Base-by-base conservation (phyloP, 2,797 vertebrate genomes). In the Eulemur rubriventer region DNA sequence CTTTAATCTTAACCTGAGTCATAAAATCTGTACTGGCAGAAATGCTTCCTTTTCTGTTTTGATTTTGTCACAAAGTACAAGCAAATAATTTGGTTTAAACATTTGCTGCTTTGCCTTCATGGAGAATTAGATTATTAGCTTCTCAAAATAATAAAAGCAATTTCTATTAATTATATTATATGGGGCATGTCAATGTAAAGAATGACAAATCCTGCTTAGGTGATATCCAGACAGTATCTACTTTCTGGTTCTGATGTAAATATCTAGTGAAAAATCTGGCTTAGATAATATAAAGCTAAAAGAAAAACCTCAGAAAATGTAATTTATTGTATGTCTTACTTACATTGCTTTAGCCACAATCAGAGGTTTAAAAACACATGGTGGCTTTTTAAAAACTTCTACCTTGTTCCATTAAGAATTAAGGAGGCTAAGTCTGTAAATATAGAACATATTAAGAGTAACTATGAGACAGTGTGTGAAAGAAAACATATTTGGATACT, bases 61-160 rank as follows among this genome's bases (percentile, higher is more conserved):
- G 35, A 59, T 89, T 69, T 52, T 89, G 72, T 92, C 89, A 65
- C n/a, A 78, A 79, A 73, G 48, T 33, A n/a, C 59, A 69, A 78
- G 61, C 65, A 69, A 75, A 78, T 89, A 81, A 57, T 87, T 91
- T 67, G 3, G 38, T 65, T 67, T 81, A 55, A 69, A 63, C 41
- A 26, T 86, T 85, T 80, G 7, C 26, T 67, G 0, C 7, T 87
- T 86, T 91, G 46, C 55, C 80, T 17, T 96, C 55, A 18, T 41
- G 8, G 28, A 30, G 28, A 91, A 88, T 92, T 91, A 83, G 67
- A 75, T 33, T 79, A 11, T 79, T 80, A 50, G n/a, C 38, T 78
- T 91, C 84, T 92, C 69, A 89, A 93, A 95, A 84, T 59, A 95
- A 86, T 85, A 41, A 22, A 86, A 86, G n/a, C 72, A 13, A 75